These are phyloP conservation scores for Platypus cylindrus DNA, from an alignment of 2,888 invertebrate species.

Conservation along the genomic window DNA sequence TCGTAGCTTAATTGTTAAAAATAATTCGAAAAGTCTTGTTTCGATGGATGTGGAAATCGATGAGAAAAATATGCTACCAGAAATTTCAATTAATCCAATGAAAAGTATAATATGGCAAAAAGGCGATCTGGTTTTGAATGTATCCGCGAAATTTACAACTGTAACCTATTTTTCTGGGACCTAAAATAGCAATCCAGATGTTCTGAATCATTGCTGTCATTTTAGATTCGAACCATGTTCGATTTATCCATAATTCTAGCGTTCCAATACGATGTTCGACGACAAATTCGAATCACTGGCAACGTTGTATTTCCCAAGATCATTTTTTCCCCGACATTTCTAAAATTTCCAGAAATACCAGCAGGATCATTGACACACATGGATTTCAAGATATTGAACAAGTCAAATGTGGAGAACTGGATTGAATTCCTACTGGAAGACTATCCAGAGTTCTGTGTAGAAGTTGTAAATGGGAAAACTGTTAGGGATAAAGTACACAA, in stretches of 20 bases:
- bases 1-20: slow-evolving; percentile 18
- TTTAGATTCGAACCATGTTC: slow-evolving; percentile 16
- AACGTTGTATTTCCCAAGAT: slow-evolving; percentile 41
- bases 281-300: slow-evolving; percentile 36
- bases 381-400: slow-evolving; percentile 27
- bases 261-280: slow-evolving; percentile 27
- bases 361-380: slow-evolving; percentile 26
- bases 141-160: slow-evolving; percentile 17
- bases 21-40: slow-evolving; percentile 18
- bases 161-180: too few relatives aligned
- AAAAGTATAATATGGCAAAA: slow-evolving; percentile 19
- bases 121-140: slow-evolving; percentile 20
- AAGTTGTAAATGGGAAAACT: slow-evolving; percentile 9
- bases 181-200: not conserved
- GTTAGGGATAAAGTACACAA: slow-evolving; percentile 1
- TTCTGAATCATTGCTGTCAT: not conserved
- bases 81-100: slow-evolving; percentile 21
- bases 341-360: slow-evolving; percentile 39
- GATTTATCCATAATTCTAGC: slow-evolving; percentile 11
- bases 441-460: slow-evolving; percentile 30
- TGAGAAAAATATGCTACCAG: slow-evolving; percentile 4
- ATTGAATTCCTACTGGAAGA: slow-evolving; percentile 28
- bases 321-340: slow-evolving; percentile 37
- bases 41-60: slow-evolving; percentile 17
- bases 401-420: slow-evolving; percentile 20